A percentile compares a stretch with the other conserved stretches of the same genome.
Conservation (phyloP, 2,888 invertebrate genomes). For the Pterostichus niger region DNA sequence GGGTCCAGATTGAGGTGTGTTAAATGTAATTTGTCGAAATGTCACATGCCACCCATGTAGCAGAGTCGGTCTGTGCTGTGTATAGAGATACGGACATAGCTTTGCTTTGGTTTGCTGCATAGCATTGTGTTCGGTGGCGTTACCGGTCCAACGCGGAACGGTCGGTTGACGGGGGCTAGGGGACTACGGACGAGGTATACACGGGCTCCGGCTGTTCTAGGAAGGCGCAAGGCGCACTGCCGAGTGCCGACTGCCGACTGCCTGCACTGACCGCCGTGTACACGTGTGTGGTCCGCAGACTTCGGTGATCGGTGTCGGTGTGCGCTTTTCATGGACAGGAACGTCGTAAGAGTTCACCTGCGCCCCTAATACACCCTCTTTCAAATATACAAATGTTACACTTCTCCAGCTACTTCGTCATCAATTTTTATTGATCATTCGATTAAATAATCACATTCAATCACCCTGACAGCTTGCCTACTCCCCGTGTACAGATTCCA, state of each 20-base stretch:
- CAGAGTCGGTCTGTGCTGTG: not conserved
- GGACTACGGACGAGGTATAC: slow-evolving; percentile 3
- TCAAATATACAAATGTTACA: too few species aligned
- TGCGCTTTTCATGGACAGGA: too few species aligned
- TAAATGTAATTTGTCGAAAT: slow-evolving; percentile 42
- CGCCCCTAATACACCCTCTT: too few species aligned
- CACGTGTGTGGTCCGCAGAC: slow-evolving; percentile 36
- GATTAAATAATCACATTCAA: too few species aligned
- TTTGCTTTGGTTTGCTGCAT: slow-evolving; percentile 6
- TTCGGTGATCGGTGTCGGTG: not conserved
- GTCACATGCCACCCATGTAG: slow-evolving; percentile 45
- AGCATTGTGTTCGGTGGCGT: slow-evolving; percentile 51
- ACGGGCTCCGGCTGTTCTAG: slow-evolving; percentile 43
- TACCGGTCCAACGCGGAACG: slow-evolving; percentile 45
- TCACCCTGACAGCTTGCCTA: too few species aligned
- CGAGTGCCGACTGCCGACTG: not conserved
- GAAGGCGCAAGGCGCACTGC: slow-evolving; percentile 29
- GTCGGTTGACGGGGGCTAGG: slow-evolving; percentile 15
- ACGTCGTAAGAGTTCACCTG: too few species aligned
- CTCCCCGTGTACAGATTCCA: too few species aligned
- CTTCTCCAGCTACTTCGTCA: too few species aligned
- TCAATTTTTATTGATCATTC: too few species aligned
- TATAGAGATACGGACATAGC: slow-evolving; percentile 8
- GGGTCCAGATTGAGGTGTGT: not conserved
- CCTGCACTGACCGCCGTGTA: slow-evolving; percentile 43